phyloP scores from a whole-genome alignment of 2,797 vertebrate genomes.

The Hyperoplus lanceolatus region DNA sequence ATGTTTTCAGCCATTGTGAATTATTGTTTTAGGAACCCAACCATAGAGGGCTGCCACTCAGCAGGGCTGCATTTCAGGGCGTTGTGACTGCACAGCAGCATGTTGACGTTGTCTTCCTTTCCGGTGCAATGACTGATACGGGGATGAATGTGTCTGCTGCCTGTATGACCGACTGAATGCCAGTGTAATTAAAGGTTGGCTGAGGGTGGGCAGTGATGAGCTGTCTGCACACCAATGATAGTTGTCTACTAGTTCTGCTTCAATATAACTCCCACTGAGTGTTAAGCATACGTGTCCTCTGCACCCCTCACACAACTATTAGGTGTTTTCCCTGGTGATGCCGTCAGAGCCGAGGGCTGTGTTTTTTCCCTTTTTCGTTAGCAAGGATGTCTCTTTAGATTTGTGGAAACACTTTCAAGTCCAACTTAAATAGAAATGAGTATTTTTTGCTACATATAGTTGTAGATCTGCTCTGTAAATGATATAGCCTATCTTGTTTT shows the following conservation, averaged over 20 bases:
- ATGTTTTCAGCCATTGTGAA: constrained; percentile 11
- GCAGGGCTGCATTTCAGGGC: constrained; percentile 26
- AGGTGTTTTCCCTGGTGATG: constrained; percentile 44
- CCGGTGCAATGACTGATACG: constrained; percentile 51
- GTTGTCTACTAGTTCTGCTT: constrained; percentile 55
- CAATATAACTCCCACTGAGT: constrained; percentile 38
- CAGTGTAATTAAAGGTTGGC: constrained; percentile 70
- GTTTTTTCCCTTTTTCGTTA: constrained; percentile 9
- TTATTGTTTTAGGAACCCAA: constrained; percentile 17
- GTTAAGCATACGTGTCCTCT: constrained; percentile 24
- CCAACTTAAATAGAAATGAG: constrained; percentile 5
- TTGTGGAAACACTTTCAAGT: constrained; percentile 8
- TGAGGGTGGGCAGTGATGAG: constrained; percentile 56
- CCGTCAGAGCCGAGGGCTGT: constrained; percentile 1
- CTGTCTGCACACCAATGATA: constrained; percentile 59
- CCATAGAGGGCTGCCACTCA: constrained; percentile 26
- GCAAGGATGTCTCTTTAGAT: constrained; percentile 11
- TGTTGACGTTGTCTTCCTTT: constrained; percentile 38
- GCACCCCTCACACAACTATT: constrained; percentile 42
- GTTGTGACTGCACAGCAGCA: constrained; percentile 22
- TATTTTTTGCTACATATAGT: neutral
- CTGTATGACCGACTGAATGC: constrained; percentile 53
- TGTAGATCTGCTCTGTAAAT: constrained; percentile 11
- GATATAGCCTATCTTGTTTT: constrained; percentile 5
- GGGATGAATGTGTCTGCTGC: constrained; percentile 50